phyloP scores from a whole-genome alignment of 2,797 vertebrate species.

The Pteropus rufus region DNA sequence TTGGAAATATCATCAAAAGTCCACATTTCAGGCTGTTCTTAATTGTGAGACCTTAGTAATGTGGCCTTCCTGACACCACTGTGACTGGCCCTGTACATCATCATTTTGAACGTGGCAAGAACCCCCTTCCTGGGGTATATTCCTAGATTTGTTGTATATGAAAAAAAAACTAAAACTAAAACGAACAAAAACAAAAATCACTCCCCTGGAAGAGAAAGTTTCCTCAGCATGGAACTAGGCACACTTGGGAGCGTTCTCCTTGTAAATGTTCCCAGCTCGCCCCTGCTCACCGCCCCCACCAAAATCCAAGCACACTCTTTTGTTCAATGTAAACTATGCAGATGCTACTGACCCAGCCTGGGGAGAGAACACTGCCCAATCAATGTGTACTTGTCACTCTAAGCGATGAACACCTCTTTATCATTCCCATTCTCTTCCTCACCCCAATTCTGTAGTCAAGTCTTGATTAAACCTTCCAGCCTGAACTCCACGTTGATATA shows the following conservation, averaged over 20 bases:
- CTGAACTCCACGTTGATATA: neutral
- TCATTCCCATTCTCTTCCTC: neutral
- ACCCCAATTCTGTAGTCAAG: neutral
- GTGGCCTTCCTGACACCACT: neutral
- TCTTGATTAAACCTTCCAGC: neutral
- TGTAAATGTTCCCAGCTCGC: neutral
- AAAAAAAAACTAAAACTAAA: neutral
- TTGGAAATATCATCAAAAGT: neutral
- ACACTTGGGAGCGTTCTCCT: neutral
- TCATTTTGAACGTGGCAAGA: neutral
- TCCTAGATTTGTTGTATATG: neutral
- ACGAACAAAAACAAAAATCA: neutral
- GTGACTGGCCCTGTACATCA: neutral
- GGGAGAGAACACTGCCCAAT: neutral
- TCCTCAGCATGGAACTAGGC: no score
- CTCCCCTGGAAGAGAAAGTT: neutral
- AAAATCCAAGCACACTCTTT: neutral
- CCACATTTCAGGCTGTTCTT: neutral
- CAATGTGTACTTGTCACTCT: neutral
- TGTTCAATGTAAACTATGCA: neutral
- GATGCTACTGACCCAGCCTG: neutral
- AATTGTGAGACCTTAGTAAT: neutral
- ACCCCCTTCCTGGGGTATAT: neutral
- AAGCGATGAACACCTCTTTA: neutral
- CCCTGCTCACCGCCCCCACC: neutral